Evolutionary conservation across 2,797 vertebrate genomes (phyloP).

Genomic region (Cottoperca gobio): DNA sequence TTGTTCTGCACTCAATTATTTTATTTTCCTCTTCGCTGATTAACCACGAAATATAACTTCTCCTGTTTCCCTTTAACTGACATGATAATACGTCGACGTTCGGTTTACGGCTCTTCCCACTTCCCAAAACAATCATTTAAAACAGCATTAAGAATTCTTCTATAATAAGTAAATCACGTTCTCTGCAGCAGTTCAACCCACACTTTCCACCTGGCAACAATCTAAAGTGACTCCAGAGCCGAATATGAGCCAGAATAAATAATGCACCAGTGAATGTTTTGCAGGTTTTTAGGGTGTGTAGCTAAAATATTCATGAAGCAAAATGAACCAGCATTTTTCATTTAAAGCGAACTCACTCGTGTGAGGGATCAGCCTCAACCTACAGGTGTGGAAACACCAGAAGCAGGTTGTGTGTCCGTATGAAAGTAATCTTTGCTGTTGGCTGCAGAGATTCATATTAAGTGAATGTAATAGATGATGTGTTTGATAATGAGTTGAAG

Average conservation of each 20-base stretch:
- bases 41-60: too few relatives aligned
- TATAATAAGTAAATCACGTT: not conserved
- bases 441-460: not conserved
- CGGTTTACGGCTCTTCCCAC: not conserved
- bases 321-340: conserved; percentile 27
- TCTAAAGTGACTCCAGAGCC: conserved; percentile 28
- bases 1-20: too few relatives aligned
- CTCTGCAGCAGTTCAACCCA: conserved; percentile 19
- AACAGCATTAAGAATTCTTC: not conserved
- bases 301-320: conserved; percentile 55
- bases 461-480: not conserved
- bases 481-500: not conserved
- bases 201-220: conserved; percentile 35
- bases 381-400: conserved; percentile 27
- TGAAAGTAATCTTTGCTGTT: not conserved
- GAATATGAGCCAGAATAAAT: conserved; percentile 44
- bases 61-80: too few relatives aligned
- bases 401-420: conserved; percentile 5
- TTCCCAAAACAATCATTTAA: not conserved
- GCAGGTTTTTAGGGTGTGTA: conserved; percentile 34
- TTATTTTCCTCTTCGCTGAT: too few relatives aligned
- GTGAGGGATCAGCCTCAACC: not conserved
- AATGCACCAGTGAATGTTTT: conserved; percentile 42
- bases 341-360: conserved; percentile 4
- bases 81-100: not conserved